Evolutionary conservation across 2,797 vertebrate species (phyloP).

Genomic region (Vireo griseus): DNA sequence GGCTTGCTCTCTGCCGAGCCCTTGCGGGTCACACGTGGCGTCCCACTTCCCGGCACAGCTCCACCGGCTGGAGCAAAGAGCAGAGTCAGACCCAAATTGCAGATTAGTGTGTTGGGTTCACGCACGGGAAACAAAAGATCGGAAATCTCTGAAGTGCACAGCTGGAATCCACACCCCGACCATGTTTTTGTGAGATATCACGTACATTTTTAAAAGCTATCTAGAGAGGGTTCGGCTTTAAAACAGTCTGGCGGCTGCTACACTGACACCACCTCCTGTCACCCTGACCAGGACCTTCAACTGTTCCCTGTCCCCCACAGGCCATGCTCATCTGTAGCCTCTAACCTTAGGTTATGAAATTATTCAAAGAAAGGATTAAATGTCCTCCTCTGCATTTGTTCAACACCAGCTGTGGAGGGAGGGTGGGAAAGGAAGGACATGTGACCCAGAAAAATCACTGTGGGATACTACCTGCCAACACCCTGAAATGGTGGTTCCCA

Average conservation of each 20-base stretch:
- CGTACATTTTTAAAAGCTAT: slow-evolving; percentile 51
- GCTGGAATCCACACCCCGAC: slow-evolving; percentile 52
- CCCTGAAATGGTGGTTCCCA: neutral
- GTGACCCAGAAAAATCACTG: neutral
- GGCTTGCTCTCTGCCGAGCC: slow-evolving; percentile 2
- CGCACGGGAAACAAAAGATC: slow-evolving; percentile 56
- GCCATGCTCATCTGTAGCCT: slow-evolving; percentile 15
- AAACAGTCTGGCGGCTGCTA: slow-evolving; percentile 9
- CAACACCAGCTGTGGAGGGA: slow-evolving; percentile 28
- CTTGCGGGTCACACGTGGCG: slow-evolving; percentile 30
- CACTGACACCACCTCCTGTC: neutral
- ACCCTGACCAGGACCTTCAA: neutral
- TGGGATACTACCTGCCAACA: neutral
- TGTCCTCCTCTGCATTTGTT: neutral
- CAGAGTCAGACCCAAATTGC: slow-evolving; percentile 49
- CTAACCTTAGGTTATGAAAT: slow-evolving; percentile 33
- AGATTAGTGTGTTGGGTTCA: slow-evolving; percentile 41
- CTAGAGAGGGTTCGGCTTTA: slow-evolving; percentile 51
- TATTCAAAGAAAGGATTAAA: slow-evolving; percentile 23
- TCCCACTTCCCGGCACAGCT: slow-evolving; percentile 49
- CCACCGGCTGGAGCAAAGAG: slow-evolving; percentile 16
- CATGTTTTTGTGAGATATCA: slow-evolving; percentile 53
- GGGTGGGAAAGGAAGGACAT: neutral
- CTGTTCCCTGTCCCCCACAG: neutral
- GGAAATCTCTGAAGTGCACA: slow-evolving; percentile 62